Conservation (phyloP, 2,888 invertebrate species). For the Oegoconia quadripuncta region DNA sequence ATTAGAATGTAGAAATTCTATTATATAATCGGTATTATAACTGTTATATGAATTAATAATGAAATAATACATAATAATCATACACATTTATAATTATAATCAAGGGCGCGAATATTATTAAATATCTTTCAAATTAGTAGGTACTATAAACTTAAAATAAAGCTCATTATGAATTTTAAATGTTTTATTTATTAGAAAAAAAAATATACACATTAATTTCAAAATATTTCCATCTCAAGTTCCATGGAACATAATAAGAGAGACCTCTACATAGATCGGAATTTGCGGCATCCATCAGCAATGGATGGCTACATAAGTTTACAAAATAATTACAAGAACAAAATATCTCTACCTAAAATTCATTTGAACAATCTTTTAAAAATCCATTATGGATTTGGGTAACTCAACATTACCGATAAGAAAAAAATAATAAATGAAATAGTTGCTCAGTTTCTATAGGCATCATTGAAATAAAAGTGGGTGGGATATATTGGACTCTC, state of each 20-base stretch:
- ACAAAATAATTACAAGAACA: slow-evolving; percentile 26
- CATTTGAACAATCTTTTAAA: not conserved
- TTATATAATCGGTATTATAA: no score
- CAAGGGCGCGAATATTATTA: not conserved
- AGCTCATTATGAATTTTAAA: slow-evolving; percentile 1
- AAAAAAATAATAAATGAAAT: no score
- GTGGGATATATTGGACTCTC: no score
- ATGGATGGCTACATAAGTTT: slow-evolving; percentile 16
- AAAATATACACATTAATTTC: slow-evolving; percentile 57
- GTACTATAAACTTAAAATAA: not conserved
- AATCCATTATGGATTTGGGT: not conserved
- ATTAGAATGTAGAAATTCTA: no score
- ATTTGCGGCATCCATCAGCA: slow-evolving; percentile 35
- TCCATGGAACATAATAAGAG: slow-evolving; percentile 29
- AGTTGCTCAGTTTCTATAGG: no score
- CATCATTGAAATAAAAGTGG: no score
- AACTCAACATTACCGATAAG: slow-evolving; percentile 14
- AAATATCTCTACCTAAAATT: slow-evolving; percentile 8
- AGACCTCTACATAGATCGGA: slow-evolving; percentile 49
- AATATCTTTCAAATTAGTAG: not conserved
- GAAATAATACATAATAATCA: no score
- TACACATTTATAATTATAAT: no score
- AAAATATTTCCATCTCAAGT: slow-evolving; percentile 47
- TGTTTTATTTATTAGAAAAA: slow-evolving; percentile 55
- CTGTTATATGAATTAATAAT: no score